phyloP scores from a whole-genome alignment of 1,140 invertebrate species.

The Panagrolaimus sp. region DNA sequence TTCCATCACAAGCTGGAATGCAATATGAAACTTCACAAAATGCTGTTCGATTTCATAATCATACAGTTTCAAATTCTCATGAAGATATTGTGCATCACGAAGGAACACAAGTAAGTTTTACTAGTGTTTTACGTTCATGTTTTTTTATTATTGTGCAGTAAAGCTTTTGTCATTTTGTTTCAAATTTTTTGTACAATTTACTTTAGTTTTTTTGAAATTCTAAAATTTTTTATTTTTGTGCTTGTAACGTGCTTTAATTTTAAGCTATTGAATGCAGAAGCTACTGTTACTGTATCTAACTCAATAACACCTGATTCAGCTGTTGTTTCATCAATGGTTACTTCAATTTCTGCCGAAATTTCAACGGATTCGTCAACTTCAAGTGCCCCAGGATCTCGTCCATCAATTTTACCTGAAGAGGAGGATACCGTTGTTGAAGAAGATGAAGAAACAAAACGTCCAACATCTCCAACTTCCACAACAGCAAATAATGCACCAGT shows the following conservation, averaged over 20 bases:
- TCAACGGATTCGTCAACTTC: neutral
- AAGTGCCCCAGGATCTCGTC: neutral
- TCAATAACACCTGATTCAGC: conserved; percentile 13
- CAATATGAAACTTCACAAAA: neutral
- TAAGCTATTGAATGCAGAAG: conserved; percentile 8
- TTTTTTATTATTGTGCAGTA: too few species aligned
- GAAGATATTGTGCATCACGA: neutral
- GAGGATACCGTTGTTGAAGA: neutral
- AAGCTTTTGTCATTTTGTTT: neutral
- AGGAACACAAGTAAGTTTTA: conserved; percentile 4
- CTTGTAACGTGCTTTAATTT: conserved; percentile 9
- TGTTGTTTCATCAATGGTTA: neutral
- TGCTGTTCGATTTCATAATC: neutral
- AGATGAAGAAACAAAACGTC: neutral
- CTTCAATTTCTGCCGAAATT: neutral
- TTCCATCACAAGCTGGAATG: neutral
- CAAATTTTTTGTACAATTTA: neutral
- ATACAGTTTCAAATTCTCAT: neutral
- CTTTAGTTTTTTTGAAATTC: neutral
- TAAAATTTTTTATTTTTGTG: conserved; percentile 12
- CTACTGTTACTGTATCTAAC: neutral
- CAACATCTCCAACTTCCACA: conserved; percentile 15
- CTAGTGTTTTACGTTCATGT: neutral
- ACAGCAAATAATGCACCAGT: conserved; percentile 19
- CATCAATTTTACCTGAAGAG: neutral